phyloP scores from a whole-genome alignment of 2,797 vertebrate genomes.

The Sebastiscus albofasciatus region DNA sequence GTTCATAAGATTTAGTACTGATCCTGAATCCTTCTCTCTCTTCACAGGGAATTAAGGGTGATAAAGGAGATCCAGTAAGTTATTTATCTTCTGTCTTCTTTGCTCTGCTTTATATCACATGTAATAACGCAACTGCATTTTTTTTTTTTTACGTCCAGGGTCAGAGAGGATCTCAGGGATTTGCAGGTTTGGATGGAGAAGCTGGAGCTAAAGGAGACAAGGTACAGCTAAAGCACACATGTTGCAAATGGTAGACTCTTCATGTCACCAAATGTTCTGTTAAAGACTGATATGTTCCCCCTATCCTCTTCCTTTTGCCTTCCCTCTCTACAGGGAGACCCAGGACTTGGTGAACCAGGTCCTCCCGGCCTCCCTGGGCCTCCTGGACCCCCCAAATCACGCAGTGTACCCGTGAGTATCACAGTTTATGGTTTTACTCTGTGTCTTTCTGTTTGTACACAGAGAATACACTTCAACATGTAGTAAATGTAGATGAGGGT shows the following conservation, averaged over 20 bases:
- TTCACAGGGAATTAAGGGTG: slow-evolving; percentile 73
- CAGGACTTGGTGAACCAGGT: slow-evolving; percentile 78
- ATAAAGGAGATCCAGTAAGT: slow-evolving; percentile 73
- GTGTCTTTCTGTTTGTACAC: not conserved
- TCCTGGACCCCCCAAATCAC: slow-evolving; percentile 75
- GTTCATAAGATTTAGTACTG: not conserved
- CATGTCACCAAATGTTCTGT: not conserved
- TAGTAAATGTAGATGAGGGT: not conserved
- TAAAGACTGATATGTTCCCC: not conserved
- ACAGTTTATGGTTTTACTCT: not conserved
- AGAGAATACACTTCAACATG: not conserved
- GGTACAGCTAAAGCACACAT: slow-evolving; percentile 61
- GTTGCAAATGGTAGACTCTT: not conserved
- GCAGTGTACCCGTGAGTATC: slow-evolving; percentile 73
- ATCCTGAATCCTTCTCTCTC: not conserved
- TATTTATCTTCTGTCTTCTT: not conserved
- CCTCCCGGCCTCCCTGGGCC: slow-evolving; percentile 81
- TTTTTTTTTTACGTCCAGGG: slow-evolving; percentile 69
- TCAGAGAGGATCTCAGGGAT: slow-evolving; percentile 72
- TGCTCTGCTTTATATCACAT: not conserved
- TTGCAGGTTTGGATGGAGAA: slow-evolving; percentile 79
- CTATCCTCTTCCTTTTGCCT: not conserved
- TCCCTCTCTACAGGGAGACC: slow-evolving; percentile 77
- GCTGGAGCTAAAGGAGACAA: slow-evolving; percentile 85
- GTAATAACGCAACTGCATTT: not conserved